Evolutionary conservation across 2,113 vertebrate genomes (phyloP), one percentile per base, ranked within the genome.

Genomic region (Axis porcinus): DNA sequence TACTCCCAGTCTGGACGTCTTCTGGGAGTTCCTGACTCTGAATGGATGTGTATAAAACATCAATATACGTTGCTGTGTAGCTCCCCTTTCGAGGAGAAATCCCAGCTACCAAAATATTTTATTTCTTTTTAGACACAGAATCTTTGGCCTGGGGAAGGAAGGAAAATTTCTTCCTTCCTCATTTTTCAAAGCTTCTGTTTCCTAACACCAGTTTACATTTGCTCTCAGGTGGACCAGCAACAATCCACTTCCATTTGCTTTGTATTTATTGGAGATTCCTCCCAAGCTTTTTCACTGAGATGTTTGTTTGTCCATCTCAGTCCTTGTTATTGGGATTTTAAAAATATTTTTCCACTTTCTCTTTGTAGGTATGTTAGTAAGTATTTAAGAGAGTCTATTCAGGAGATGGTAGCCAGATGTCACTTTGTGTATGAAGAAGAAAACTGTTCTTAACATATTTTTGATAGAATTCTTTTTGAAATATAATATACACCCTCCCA

Each of bases 381-480:
- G 43, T 30, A 74, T 43, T 43, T 95, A 7, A 58, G 54, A 55
- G 14, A 87, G 8, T 79, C 21, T 36, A 2, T 91, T 90, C 57
- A 36, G 50, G 87, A 96, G 81, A 89, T 92, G 28, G 33, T 84
- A 89, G 54, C 70, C 83, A 87, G 92, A 81, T 85, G 57, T 47
- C 91, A 94, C 70, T 86, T 79, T 92, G 76, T 86, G 25, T 91
- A n/a, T 81, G 85, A 74, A 84, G n/a, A n/a, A 36, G 64, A 55
- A 36, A 88, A 45, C 16, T 85, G 33, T 92, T 91, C 58, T 85
- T 85, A 52, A 74, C n/a, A 14, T 47, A 45, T 16, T 86, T 91
- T 79, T 45, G 12, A 13, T 76, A 85, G 87, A 78, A 88, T 81
- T 74, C 7, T 88, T 92, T 97, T 89, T 97, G 90, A 92, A 84